Percentiles rank a stretch among this genome's conserved stretches.
phyloP scores from a whole-genome alignment of 2,113 vertebrate genomes.

The Microtus montanus region DNA sequence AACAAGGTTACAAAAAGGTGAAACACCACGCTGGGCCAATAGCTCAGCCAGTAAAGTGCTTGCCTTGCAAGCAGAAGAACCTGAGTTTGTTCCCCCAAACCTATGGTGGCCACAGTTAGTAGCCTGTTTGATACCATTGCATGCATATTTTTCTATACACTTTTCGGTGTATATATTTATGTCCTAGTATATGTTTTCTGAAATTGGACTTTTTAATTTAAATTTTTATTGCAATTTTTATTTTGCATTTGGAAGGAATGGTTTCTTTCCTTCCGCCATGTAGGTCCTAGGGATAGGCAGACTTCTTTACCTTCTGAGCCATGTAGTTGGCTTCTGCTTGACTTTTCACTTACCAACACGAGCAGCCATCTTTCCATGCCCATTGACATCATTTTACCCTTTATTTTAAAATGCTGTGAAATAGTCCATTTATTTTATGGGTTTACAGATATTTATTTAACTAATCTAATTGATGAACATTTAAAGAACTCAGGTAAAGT shows the following conservation, averaged over 20 bases:
- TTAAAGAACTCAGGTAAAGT: constrained; percentile 6
- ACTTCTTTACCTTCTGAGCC: not conserved
- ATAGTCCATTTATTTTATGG: constrained; percentile 58
- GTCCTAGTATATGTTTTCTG: not conserved
- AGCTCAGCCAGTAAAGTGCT: not conserved
- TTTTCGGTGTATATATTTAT: not conserved
- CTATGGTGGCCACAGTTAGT: not conserved
- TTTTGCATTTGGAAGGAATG: too few species aligned
- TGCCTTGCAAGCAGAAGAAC: not conserved
- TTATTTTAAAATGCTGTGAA: constrained; percentile 45
- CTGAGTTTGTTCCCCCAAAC: not conserved
- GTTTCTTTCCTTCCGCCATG: not conserved
- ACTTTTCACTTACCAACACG: not conserved
- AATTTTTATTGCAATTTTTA: not conserved
- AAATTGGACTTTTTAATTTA: not conserved
- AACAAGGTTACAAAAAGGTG: constrained; percentile 45
- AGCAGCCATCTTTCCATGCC: not conserved
- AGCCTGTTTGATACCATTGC: not conserved
- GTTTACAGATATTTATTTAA: constrained; percentile 65
- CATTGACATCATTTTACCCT: not conserved
- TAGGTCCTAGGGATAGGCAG: not conserved
- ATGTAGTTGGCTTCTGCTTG: not conserved
- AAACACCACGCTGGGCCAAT: not conserved
- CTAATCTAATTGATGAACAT: not conserved
- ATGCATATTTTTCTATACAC: not conserved